A percentile compares a stretch with the other conserved stretches of the same genome.
phyloP scores from a whole-genome alignment of 2,888 invertebrate species.

The Xylota sylvarum region DNA sequence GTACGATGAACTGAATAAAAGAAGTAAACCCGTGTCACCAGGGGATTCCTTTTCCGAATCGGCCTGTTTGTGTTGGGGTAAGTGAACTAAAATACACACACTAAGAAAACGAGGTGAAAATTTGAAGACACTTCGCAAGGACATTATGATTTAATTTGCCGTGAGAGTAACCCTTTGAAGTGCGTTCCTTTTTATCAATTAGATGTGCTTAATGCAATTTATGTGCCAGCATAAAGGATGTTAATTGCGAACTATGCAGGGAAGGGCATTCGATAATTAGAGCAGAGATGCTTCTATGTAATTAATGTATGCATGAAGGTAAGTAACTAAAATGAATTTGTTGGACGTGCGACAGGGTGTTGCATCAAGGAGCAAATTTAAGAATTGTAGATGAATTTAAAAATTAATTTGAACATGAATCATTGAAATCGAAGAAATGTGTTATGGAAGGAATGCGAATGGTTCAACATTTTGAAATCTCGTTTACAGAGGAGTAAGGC shows the following conservation, averaged over 20 bases:
- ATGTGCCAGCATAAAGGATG: slow-evolving; percentile 4
- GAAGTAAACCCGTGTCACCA: slow-evolving; percentile 2
- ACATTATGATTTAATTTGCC: slow-evolving; percentile 67
- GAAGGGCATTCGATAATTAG: neutral
- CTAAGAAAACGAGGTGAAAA: slow-evolving; percentile 55
- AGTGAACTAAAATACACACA: neutral
- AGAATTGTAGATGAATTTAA: neutral
- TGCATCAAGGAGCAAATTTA: neutral
- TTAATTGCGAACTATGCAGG: slow-evolving; percentile 5
- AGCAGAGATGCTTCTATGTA: neutral
- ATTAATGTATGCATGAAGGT: neutral
- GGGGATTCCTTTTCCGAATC: slow-evolving; percentile 9
- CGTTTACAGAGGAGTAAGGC: too few species aligned
- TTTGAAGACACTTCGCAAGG: slow-evolving; percentile 62
- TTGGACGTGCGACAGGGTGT: neutral
- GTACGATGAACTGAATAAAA: slow-evolving; percentile 13
- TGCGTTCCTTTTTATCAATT: slow-evolving; percentile 52
- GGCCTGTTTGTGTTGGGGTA: neutral
- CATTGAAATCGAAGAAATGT: too few species aligned
- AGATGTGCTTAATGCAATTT: slow-evolving; percentile 50
- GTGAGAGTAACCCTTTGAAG: slow-evolving; percentile 51
- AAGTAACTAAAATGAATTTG: neutral
- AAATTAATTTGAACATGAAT: neutral
- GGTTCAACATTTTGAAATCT: too few species aligned
- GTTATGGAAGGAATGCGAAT: too few species aligned